A percentile compares a stretch with the other conserved stretches of the same genome.
These are phyloP conservation scores for Drosophila aldrichi DNA, from an alignment of 2,888 invertebrate genomes.

Conservation along the genomic window DNA sequence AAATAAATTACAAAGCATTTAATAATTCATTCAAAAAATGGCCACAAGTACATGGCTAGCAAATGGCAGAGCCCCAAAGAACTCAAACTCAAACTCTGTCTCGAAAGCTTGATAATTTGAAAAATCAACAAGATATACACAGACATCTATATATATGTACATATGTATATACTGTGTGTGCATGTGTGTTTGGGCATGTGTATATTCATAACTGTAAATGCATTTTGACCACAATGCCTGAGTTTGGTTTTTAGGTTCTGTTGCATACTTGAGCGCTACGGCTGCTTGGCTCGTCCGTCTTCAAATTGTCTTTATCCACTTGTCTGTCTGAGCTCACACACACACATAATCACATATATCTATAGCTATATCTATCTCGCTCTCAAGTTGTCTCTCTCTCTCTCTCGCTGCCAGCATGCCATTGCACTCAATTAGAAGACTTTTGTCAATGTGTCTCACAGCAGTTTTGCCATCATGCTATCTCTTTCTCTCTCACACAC, in stretches of 20 bases:
- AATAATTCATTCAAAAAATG: constrained; percentile 79
- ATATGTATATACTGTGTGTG: not conserved
- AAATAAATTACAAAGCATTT: constrained; percentile 81
- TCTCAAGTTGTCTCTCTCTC: constrained; percentile 7
- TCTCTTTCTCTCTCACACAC: constrained; percentile 26
- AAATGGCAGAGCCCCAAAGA: constrained; percentile 37
- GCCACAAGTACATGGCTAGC: constrained; percentile 66
- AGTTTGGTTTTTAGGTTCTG: constrained; percentile 46
- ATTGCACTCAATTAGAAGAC: constrained; percentile 79
- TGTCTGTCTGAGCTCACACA: constrained; percentile 28
- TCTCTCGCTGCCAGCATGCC: constrained; percentile 33
- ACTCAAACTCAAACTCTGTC: constrained; percentile 28
- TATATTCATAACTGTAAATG: constrained; percentile 77
- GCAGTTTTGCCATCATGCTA: constrained; percentile 20
- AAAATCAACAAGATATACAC: constrained; percentile 73
- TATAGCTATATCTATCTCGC: not conserved
- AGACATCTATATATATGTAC: not conserved
- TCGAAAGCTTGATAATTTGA: constrained; percentile 74
- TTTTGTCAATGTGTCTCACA: constrained; percentile 63
- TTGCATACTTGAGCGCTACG: constrained; percentile 56
- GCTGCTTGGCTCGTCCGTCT: constrained; percentile 39
- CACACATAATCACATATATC: not conserved
- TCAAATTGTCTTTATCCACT: constrained; percentile 55
- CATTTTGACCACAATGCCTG: constrained; percentile 70
- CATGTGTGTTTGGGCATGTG: constrained; percentile 11